phyloP scores from a whole-genome alignment of 2,113 vertebrate species.

The Chaenogobius annularis region DNA sequence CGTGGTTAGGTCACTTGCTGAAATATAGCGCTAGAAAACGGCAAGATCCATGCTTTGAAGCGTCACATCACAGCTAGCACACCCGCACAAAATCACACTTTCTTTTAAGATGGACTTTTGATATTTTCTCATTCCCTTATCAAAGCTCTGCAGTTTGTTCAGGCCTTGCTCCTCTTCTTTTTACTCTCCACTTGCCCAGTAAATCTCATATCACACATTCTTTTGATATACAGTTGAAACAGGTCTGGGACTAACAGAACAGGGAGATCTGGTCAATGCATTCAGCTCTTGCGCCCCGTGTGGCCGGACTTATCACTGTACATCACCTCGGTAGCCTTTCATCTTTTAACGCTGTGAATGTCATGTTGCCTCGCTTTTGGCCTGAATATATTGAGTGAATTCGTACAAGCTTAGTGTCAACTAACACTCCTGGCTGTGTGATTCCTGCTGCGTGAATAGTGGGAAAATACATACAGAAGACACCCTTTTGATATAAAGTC shows the following conservation, averaged over 20 bases:
- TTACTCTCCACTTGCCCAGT: slow-evolving; percentile 42
- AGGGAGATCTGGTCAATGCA: slow-evolving; percentile 66
- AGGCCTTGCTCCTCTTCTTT: slow-evolving; percentile 41
- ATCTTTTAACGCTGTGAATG: slow-evolving; percentile 48
- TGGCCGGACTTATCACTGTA: slow-evolving; percentile 50
- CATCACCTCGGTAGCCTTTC: slow-evolving; percentile 57
- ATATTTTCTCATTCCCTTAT: slow-evolving; percentile 61
- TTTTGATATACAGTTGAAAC: slow-evolving; percentile 70
- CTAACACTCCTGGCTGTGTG: slow-evolving; percentile 7
- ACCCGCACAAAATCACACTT: slow-evolving; percentile 20
- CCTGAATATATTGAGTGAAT: slow-evolving; percentile 52
- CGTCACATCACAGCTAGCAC: slow-evolving; percentile 30
- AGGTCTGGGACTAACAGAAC: slow-evolving; percentile 50
- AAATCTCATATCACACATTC: slow-evolving; percentile 61
- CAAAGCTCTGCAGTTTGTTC: slow-evolving; percentile 54
- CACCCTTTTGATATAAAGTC: slow-evolving; percentile 5
- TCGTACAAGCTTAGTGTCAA: slow-evolving; percentile 34
- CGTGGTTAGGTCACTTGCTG: slow-evolving; percentile 2
- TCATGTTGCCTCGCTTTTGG: slow-evolving; percentile 51
- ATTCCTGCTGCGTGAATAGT: slow-evolving; percentile 38
- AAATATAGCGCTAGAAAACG: slow-evolving; percentile 14
- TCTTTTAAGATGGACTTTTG: slow-evolving; percentile 54
- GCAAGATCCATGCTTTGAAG: slow-evolving; percentile 26
- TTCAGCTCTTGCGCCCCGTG: slow-evolving; percentile 49
- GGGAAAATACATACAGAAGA: slow-evolving; percentile 23